Percentiles rank a stretch among this genome's conserved stretches.
Conservation (phyloP, 2,888 invertebrate species). For the Drosophila cracens region DNA sequence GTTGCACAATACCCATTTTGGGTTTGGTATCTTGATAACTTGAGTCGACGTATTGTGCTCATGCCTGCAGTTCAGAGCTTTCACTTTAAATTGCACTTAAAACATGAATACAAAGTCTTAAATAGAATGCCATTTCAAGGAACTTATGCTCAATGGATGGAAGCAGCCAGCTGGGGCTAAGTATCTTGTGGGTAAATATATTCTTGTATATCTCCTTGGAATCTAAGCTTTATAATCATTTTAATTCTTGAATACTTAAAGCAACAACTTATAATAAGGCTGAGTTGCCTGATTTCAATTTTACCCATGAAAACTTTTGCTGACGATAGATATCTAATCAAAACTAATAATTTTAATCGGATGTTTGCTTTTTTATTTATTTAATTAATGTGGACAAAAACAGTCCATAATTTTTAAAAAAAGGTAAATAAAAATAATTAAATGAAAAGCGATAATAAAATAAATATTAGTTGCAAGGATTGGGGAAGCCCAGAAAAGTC, state of each 20-base stretch:
- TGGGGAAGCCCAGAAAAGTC: not conserved
- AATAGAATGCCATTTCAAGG: not conserved
- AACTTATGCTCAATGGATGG: not conserved
- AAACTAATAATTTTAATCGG: not conserved
- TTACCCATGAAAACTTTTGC: not conserved
- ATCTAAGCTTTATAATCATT: not conserved
- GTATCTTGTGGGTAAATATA: too few species aligned
- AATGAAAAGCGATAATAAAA: not conserved
- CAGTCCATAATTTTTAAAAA: too few species aligned
- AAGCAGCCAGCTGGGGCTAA: not conserved
- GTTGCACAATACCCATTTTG: conserved; percentile 2
- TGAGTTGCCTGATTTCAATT: not conserved
- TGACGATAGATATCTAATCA: not conserved
- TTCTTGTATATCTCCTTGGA: not conserved
- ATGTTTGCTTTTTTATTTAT: not conserved
- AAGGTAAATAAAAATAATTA: not conserved
- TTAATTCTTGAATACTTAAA: not conserved
- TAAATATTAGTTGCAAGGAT: not conserved
- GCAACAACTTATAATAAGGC: not conserved
- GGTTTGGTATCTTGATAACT: not conserved
- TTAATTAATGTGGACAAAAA: not conserved
- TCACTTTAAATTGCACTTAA: not conserved
- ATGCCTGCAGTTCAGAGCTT: not conserved
- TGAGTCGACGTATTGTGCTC: not conserved
- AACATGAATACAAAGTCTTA: not conserved